Base-by-base conservation (phyloP, 2,888 invertebrate genomes). In the Amphipyra berbera region DNA sequence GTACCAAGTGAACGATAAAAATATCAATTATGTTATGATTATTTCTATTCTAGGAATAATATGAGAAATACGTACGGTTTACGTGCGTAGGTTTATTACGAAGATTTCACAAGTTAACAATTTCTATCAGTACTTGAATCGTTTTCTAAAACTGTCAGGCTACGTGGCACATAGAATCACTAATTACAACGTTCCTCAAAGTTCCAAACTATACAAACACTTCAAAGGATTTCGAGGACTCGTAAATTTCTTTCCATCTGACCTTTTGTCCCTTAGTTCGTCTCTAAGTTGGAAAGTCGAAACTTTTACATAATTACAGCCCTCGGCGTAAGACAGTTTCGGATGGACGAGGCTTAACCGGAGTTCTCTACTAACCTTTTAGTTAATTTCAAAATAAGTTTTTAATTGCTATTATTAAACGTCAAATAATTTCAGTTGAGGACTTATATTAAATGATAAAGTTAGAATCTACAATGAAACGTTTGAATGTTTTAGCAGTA, bases 281-380 rank as follows among this genome's bases (percentile, higher is more conserved):
- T 38, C 58, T 62, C 30, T 56, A 57, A 67, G 64, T 67, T 55
- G 8, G 53, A 56, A 73, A 76, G 54, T 52, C 4, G 63, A 74
- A 74, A 73, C 75, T 69, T 66, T 30, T 69, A 42, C 56, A 55
- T 75, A 78, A 76, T 79, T 74, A 69, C 38, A 78, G 63, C 72
- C 68, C 7, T 15, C 10, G 54, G 69, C 54, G 37, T 7, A 48
- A 68, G 55, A 57, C 64, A 57, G 58, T 60, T 61, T 64, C 58
- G 46, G 47, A 52, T 66, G 48, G n/a, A 61, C 38, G 10, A 30
- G 37, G 10, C 44, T 61, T 8, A 41, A 60, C 44, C 48, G 35
- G 47, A 52, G 35, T 12, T 33, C 41, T 42, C 33, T 50, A 41
- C 46, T 61, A 42, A 60, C 27, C 52, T 61, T 65, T 63, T 61